These are phyloP conservation scores for Chelon labrosus DNA, from an alignment of 2,797 vertebrate genomes.

Conservation along the genomic window DNA sequence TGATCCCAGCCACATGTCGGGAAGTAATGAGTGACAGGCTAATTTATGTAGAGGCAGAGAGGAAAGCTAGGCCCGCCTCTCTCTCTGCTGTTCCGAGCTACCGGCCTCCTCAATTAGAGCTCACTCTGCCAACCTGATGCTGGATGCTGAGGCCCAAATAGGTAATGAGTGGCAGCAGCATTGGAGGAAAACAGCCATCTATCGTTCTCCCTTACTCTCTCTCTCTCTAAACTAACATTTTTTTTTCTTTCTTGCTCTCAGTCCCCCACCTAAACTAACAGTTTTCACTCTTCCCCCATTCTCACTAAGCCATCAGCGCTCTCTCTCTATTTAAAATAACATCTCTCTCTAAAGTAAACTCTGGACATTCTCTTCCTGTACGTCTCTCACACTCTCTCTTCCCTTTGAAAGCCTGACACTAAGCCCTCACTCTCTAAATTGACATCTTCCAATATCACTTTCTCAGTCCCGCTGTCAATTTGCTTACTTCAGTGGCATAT, in stretches of 20 bases:
- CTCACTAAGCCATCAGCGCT: constrained; percentile 16
- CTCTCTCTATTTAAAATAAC: constrained; percentile 1
- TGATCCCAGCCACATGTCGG: constrained; percentile 39
- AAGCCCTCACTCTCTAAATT: constrained; percentile 43
- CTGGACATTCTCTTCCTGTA: constrained; percentile 16
- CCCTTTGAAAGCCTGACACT: constrained; percentile 33
- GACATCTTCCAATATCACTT: constrained; percentile 41
- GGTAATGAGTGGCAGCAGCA: constrained; percentile 74
- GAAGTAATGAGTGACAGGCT: constrained; percentile 67
- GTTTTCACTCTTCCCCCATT: constrained; percentile 5
- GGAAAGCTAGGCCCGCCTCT: constrained; percentile 17
- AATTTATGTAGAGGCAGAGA: constrained; percentile 62
- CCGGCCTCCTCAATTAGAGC: constrained; percentile 74
- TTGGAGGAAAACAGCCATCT: constrained; percentile 59
- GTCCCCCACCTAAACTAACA: not conserved
- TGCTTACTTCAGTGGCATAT: constrained; percentile 37
- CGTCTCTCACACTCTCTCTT: constrained; percentile 9
- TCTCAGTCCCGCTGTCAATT: constrained; percentile 43
- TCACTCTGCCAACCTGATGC: constrained; percentile 62
- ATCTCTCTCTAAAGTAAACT: constrained; percentile 43
- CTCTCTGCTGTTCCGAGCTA: constrained; percentile 54
- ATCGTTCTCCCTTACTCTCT: constrained; percentile 30
- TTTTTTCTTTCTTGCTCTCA: constrained; percentile 31
- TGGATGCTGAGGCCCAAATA: constrained; percentile 51
- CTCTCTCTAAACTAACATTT: constrained; percentile 36